phyloP scores from a whole-genome alignment of 2,113 vertebrate species.

The Tretioscincus oriximinensis region DNA sequence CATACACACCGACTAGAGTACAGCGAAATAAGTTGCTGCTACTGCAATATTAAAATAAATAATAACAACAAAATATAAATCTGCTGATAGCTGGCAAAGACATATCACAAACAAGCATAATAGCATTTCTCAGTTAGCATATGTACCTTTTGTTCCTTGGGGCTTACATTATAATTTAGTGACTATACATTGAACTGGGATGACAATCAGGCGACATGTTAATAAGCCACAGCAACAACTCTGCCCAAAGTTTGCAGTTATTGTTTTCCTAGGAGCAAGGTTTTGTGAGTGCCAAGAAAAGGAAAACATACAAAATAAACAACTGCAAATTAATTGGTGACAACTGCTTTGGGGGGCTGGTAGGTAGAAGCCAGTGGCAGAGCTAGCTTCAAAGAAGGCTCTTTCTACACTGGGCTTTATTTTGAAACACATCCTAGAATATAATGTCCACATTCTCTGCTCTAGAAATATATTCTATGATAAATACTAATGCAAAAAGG shows the following conservation, averaged over 20 bases:
- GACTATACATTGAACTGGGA: neutral
- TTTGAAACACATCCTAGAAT: too few relatives aligned
- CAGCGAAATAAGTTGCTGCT: neutral
- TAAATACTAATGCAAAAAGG: too few relatives aligned
- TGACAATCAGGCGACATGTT: neutral
- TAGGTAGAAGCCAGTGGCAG: too few relatives aligned
- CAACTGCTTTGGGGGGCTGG: too few relatives aligned
- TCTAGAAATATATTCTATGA: too few relatives aligned
- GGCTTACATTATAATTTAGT: neutral
- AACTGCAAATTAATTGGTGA: too few relatives aligned
- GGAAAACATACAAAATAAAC: too few relatives aligned
- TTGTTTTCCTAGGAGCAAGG: neutral
- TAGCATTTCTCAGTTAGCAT: neutral
- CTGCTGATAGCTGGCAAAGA: neutral
- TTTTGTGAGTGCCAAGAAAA: too few relatives aligned
- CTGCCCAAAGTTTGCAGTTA: neutral
- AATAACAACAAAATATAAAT: neutral
- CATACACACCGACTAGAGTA: neutral
- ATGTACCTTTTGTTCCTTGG: neutral
- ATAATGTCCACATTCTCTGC: too few relatives aligned
- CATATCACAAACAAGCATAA: neutral
- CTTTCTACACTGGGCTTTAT: too few relatives aligned
- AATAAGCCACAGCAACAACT: neutral
- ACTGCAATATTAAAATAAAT: too few relatives aligned
- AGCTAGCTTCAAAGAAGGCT: too few relatives aligned